Evolutionary conservation across 2,797 vertebrate species (phyloP), one percentile per base, ranked within the genome.

Genomic region (Enoplosus armatus): DNA sequence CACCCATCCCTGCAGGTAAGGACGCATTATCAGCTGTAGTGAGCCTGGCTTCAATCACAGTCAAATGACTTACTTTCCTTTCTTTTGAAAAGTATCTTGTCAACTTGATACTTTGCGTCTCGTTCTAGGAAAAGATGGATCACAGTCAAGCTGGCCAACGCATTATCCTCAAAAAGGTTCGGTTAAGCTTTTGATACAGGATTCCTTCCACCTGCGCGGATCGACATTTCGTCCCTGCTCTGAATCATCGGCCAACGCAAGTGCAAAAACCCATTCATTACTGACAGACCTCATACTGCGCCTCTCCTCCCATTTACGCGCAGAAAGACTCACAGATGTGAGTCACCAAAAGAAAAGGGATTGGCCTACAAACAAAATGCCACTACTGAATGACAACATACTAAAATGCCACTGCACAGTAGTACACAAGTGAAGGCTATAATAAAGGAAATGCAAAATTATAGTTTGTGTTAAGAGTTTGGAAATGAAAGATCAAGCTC

Each of bases 321-420:
- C 31, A 67, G 63, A 60, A 24, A 58, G 53, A 72, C 59, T 71
- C 69, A 60, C 12, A 65, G 54, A 62, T 72, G n/a, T n/a, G 80
- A 83, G 62, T 85, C 74, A 85, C 54, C 75, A 58, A 50, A 73
- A 66, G 50, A 63, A 18, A 48, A 14, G 37, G 5, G 45, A 29
- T 4, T 53, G 24, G 24, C 6, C 26, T 41, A 16, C 22, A 48
- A 27, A 72, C 18, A 59, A 74, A 63, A 53, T 47, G 29, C 61
- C 68, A 35, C 8, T 22, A 16, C 27, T 48, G n/a, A 55, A 70
- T 41, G 41, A 53, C 61, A 53, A 64, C 47, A 65, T 22, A 45
- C 27, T 41, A 29, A 45, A 67, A 70, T 31, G 14, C 27, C 53
- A 6, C 79, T 14, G 29, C 1, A 4, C 3, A 48, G 3, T 7